Evolutionary conservation across 2,888 invertebrate species (phyloP).

Genomic region (Pyralis farinalis): DNA sequence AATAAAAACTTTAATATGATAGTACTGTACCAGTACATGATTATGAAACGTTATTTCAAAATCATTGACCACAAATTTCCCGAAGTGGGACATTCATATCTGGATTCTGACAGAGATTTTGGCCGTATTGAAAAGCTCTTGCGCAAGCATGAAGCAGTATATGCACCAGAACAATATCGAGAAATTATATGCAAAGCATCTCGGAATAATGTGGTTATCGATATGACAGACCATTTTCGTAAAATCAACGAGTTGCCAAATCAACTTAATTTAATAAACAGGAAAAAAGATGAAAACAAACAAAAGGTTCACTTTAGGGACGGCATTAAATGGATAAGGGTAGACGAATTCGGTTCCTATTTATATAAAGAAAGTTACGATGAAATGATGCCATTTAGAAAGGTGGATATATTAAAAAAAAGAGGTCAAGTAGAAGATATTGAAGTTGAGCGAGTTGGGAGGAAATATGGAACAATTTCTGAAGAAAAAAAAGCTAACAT

Average conservation of each 20-base stretch:
- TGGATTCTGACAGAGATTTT: constrained; percentile 39
- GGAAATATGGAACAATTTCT: constrained; percentile 19
- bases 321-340: constrained; percentile 27
- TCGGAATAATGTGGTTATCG: constrained; percentile 16
- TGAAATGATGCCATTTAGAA: constrained; percentile 17
- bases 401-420: constrained; percentile 17
- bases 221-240: background rate
- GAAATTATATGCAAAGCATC: constrained; percentile 18
- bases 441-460: constrained; percentile 8
- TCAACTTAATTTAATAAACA: no score
- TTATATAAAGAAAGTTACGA: constrained; percentile 18
- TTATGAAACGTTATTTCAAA: constrained; percentile 27
- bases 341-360: constrained; percentile 22
- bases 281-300: no score
- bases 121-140: constrained; percentile 33
- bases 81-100: constrained; percentile 34
- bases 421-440: constrained; percentile 9
- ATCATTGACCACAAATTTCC: constrained; percentile 37
- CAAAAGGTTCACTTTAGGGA: constrained; percentile 26
- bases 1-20: no score
- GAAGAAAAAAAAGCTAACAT: constrained; percentile 16
- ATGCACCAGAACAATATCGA: constrained; percentile 28
- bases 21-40: constrained; percentile 1
- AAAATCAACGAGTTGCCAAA: no score
- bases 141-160: constrained; percentile 26